Evolutionary conservation across 2,888 invertebrate species (phyloP).

Genomic region (Rotaria socialis): DNA sequence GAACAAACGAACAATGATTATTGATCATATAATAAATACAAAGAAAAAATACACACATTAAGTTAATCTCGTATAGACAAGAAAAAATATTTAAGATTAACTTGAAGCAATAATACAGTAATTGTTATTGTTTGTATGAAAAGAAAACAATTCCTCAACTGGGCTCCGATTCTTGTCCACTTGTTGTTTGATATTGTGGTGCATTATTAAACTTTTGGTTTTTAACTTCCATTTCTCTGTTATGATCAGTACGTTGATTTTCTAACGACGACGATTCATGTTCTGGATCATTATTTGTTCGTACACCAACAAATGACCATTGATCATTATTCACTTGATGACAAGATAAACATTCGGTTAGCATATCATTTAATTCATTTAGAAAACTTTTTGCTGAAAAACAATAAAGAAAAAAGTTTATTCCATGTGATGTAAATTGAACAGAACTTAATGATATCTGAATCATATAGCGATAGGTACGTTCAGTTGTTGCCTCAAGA

Average conservation of each 20-base stretch:
- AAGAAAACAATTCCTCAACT: no score
- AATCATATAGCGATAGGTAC: constrained; percentile 37
- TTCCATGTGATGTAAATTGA: constrained; percentile 44
- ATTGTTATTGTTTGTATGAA: no score
- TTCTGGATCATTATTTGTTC: background rate
- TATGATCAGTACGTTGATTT: background rate
- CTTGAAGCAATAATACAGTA: no score
- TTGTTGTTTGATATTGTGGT: background rate
- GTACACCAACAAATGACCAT: background rate
- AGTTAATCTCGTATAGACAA: no score
- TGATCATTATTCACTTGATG: background rate
- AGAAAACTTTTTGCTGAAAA: constrained; percentile 45
- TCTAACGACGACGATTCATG: background rate
- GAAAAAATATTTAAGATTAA: no score
- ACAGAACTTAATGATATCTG: constrained; percentile 40
- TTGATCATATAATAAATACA: no score
- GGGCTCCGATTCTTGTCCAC: background rate
- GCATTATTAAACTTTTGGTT: background rate
- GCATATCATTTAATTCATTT: constrained; percentile 35
- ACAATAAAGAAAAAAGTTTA: constrained; percentile 46
- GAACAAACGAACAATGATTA: no score
- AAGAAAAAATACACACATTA: no score
- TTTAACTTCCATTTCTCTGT: background rate
- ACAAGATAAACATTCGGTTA: background rate
- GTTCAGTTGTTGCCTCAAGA: background rate